Evolutionary conservation across 2,113 vertebrate genomes (phyloP), one percentile per base, ranked within the genome.

Genomic region (Tichodroma muraria): DNA sequence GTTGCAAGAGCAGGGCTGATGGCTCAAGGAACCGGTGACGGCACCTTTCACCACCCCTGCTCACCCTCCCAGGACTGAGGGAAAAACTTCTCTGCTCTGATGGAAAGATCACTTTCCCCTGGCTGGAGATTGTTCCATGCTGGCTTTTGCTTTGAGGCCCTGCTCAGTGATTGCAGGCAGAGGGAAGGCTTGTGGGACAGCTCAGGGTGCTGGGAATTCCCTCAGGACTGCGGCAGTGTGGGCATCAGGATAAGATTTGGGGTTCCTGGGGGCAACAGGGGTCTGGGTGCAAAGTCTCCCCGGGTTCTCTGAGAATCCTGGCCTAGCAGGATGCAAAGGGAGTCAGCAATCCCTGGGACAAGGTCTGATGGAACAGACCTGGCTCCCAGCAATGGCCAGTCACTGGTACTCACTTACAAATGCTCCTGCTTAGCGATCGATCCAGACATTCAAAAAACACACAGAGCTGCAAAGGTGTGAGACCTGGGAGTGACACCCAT

Each of bases 21-120:
- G 90, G 88, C 88, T 94, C 72, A 44, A 92, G 94, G 71, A 87
- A 93, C 70, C 38, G 54, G 80, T 91, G 91, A 95, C 11, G 63
- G 93, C 87, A 49, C 85, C 93, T 96, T 93, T 97, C 96, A 95
- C 45, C 94, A 3, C 68, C 17, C 84, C 14, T 2, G 0, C 66
- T 76, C 22, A 13, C 78, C 13, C 56, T 15, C 20, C 33, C 63
- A 10, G 49, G 7, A 64, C 78, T 47, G 50, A 83, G 93, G 61
- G 15, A 64, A 79, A 93, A 47, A 38, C 82, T 59, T 28, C 70
- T 8, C 35, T 0, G 21, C 3, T 5, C 38, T 12, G n/a, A 11
- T 17, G 72, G 44, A 44, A 83, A 66, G 17, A 53, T 72, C 89
- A 89, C 91, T 96, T 96, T 96, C 93, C 47, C 89, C 54, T 38